Conservation (phyloP, 1,140 invertebrate species). For the Sweltsa coloradensis region DNA sequence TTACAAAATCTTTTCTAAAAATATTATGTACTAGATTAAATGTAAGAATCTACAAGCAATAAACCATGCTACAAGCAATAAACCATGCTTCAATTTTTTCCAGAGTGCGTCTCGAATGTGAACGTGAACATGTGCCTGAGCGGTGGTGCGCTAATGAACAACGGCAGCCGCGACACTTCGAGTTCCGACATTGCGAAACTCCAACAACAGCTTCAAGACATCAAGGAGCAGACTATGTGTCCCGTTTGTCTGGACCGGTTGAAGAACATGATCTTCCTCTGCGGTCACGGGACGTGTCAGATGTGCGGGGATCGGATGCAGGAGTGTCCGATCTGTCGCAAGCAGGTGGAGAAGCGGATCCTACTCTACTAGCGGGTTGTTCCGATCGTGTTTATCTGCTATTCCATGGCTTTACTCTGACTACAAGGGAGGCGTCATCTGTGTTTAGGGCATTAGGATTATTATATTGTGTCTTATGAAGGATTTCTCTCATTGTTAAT, state of each 20-base stretch:
- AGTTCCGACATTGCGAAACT: constrained; percentile 81
- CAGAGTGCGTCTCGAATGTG: no score
- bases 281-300: constrained; percentile 95
- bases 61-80: no score
- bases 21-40: no score
- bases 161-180: constrained; percentile 61
- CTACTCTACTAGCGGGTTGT: constrained; percentile 58
- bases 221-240: constrained; percentile 98
- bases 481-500: no score
- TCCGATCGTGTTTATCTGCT: neutral
- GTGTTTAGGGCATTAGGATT: no score
- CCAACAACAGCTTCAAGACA: constrained; percentile 92
- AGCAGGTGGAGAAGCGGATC: constrained; percentile 89
- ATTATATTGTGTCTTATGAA: no score
- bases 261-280: constrained; percentile 98
- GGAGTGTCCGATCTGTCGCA: constrained; percentile 94
- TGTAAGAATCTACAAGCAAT: no score
- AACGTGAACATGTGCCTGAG: no score
- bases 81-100: no score
- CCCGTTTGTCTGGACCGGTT: constrained; percentile 93
- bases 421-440: no score
- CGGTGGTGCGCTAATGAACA: constrained; percentile 63
- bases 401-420: no score
- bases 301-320: constrained; percentile 95
- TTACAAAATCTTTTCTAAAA: no score